Percentiles rank a stretch among this genome's conserved stretches.
Evolutionary conservation across 1,140 invertebrate species (phyloP).

Genomic region (Pseudachorutes palmiensis): DNA sequence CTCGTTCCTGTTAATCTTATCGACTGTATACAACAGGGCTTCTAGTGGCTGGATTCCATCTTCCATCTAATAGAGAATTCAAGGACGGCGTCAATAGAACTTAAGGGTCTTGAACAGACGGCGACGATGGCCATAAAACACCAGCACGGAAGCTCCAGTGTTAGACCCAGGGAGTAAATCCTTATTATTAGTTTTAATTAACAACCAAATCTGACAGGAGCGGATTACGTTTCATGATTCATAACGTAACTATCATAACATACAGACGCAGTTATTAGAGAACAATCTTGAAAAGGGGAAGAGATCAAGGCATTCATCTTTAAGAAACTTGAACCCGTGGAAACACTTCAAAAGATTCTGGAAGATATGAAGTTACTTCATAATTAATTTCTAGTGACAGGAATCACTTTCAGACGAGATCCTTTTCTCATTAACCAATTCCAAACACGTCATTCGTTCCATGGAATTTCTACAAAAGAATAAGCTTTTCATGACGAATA

Average conservation of each 20-base stretch:
- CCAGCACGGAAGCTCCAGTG: too few relatives aligned
- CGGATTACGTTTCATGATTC: neutral
- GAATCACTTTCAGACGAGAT: too few relatives aligned
- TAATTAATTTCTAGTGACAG: too few relatives aligned
- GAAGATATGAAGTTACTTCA: too few relatives aligned
- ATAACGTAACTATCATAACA: neutral
- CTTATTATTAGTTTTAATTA: neutral
- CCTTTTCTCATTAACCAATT: too few relatives aligned
- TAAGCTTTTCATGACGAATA: too few relatives aligned
- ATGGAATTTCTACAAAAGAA: too few relatives aligned
- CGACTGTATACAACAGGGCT: conserved; percentile 50
- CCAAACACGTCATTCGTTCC: too few relatives aligned
- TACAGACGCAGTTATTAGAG: neutral
- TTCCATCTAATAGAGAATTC: conserved; percentile 40
- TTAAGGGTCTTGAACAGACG: neutral
- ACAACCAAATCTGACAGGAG: neutral
- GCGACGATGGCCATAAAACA: neutral
- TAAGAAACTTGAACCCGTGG: too few relatives aligned
- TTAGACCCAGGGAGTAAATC: neutral
- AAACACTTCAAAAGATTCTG: too few relatives aligned
- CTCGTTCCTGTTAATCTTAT: conserved; percentile 48
- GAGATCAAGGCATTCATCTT: too few relatives aligned
- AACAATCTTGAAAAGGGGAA: too few relatives aligned
- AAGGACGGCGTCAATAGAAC: neutral
- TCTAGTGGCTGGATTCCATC: conserved; percentile 52